Evolutionary conservation across 2,888 invertebrate species (phyloP).

Genomic region (Zhuqinia jingwanae): DNA sequence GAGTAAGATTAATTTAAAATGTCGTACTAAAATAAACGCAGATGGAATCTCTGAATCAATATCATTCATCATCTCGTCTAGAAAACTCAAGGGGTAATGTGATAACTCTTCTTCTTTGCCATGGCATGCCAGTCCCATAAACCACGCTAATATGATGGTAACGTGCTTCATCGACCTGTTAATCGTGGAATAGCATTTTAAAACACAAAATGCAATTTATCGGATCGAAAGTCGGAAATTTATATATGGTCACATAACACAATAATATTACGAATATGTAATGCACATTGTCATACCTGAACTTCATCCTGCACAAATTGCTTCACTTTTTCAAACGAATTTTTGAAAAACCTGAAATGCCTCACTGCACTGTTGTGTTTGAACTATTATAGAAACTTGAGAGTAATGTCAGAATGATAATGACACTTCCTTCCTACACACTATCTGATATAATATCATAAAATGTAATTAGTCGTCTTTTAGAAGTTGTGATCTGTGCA

Average conservation of each 20-base stretch:
- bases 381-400: constrained; percentile 42
- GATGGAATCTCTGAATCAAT: constrained; percentile 28
- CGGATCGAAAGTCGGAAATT: no score
- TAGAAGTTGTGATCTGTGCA: constrained; percentile 37
- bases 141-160: constrained; percentile 38
- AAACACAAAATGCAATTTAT: background rate
- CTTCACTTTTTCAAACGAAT: background rate
- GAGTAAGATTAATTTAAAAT: background rate
- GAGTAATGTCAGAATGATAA: constrained; percentile 11
- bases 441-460: constrained; percentile 31
- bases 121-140: background rate
- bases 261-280: background rate
- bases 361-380: constrained; percentile 12
- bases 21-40: constrained; percentile 28
- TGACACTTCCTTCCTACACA: constrained; percentile 23
- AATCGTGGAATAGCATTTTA: background rate
- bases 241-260: background rate
- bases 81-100: background rate
- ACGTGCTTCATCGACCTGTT: constrained; percentile 8
- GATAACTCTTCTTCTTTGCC: background rate
- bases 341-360: constrained; percentile 38
- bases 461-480: constrained; percentile 27
- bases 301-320: constrained; percentile 2
- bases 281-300: constrained; percentile 13
- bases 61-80: constrained; percentile 49